Evolutionary conservation across 2,113 vertebrate genomes (phyloP).

Genomic region (Herpetotheres cachinnans): DNA sequence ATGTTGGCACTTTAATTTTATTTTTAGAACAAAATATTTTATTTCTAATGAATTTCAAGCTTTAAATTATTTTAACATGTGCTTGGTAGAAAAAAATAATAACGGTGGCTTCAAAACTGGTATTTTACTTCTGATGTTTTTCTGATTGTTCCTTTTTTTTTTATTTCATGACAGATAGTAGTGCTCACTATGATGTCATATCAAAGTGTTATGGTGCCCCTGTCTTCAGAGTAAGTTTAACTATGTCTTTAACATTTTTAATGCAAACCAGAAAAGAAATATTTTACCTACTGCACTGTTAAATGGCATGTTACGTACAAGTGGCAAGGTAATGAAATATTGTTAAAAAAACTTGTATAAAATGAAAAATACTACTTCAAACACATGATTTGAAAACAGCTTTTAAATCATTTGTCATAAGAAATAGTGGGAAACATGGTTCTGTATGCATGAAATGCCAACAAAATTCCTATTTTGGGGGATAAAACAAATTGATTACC

Average conservation of each 20-base stretch:
- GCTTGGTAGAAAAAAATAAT: background rate
- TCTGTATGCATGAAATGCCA: background rate
- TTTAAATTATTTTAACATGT: background rate
- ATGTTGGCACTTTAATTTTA: background rate
- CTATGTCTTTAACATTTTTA: background rate
- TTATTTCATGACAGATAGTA: background rate
- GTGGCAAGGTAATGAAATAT: background rate
- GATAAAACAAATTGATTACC: background rate
- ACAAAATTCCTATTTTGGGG: background rate
- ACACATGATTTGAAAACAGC: background rate
- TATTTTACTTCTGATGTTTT: background rate
- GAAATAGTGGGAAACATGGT: background rate
- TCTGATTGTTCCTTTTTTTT: background rate
- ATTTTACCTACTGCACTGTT: background rate
- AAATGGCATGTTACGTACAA: background rate
- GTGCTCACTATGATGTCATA: background rate
- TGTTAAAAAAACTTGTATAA: background rate
- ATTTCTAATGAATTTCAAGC: background rate
- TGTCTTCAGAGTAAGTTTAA: background rate
- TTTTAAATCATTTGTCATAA: background rate
- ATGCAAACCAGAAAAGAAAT: background rate
- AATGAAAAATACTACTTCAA: background rate
- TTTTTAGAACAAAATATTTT: background rate
- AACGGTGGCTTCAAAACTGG: background rate
- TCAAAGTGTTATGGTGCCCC: background rate